These are phyloP conservation scores for Arizona elegans DNA, from an alignment of 2,113 vertebrate genomes.

Conservation along the genomic window DNA sequence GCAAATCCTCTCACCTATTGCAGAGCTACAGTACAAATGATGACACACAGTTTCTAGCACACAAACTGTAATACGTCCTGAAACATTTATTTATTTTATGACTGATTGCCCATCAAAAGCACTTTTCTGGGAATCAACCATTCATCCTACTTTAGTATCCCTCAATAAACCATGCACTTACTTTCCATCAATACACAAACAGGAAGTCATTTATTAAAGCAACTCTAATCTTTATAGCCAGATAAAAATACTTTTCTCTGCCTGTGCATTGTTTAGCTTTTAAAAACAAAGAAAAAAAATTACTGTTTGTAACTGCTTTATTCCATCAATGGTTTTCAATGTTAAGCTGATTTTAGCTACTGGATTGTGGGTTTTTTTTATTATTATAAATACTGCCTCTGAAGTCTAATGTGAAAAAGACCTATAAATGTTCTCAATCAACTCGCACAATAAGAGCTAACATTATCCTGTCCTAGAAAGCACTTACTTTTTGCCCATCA, in stretches of 20 bases:
- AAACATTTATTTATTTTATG: not conserved
- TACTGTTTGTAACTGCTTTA: not conserved
- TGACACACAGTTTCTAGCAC: not conserved
- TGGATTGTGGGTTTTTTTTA: not conserved
- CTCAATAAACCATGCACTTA: not conserved
- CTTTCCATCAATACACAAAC: not conserved
- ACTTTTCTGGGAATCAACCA: not conserved
- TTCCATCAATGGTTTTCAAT: not conserved
- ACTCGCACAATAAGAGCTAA: not conserved
- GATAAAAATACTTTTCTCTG: not conserved
- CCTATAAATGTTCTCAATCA: not conserved
- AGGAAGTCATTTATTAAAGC: not conserved
- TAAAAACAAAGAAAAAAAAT: not conserved
- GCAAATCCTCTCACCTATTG: not conserved
- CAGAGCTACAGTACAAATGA: not conserved
- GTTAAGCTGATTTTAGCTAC: not conserved
- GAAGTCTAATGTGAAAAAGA: not conserved
- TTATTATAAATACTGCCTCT: not conserved
- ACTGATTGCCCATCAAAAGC: not conserved
- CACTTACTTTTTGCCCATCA: not conserved
- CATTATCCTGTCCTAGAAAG: not conserved
- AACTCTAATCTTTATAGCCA: not conserved
- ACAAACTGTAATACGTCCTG: not conserved
- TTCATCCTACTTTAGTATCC: not conserved
- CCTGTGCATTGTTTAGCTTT: not conserved